phyloP scores from a whole-genome alignment of 2,797 vertebrate genomes.

The Lacerta agilis region DNA sequence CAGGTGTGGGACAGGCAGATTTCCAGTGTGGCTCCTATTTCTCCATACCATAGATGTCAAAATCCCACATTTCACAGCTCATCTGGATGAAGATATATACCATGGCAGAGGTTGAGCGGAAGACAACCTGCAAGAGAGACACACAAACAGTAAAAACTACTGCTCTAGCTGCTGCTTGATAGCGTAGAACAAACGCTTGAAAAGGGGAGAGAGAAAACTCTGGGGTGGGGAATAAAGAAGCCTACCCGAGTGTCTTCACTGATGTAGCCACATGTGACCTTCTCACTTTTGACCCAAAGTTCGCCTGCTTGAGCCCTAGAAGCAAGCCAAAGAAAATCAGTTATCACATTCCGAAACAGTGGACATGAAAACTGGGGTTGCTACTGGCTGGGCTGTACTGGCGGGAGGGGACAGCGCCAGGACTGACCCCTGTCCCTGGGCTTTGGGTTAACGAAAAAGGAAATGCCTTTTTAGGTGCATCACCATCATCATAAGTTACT shows the following conservation, averaged over 20 bases:
- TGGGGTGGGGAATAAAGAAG: background rate
- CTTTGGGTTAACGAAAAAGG: background rate
- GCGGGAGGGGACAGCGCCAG: background rate
- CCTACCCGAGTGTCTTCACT: slow-evolving; percentile 95
- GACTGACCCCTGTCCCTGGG: background rate
- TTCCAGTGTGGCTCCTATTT: background rate
- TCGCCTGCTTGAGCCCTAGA: slow-evolving; percentile 95
- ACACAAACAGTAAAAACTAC: background rate
- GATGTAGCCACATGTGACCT: slow-evolving; percentile 98
- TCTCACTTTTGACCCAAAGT: slow-evolving; percentile 97
- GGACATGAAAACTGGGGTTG: background rate
- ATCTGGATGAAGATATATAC: slow-evolving; percentile 99
- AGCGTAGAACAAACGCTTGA: too few relatives aligned
- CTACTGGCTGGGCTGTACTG: background rate
- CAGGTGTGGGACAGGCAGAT: background rate
- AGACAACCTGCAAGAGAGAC: slow-evolving; percentile 88
- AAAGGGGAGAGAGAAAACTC: background rate
- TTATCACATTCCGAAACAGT: background rate
- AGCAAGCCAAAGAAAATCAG: slow-evolving; percentile 27
- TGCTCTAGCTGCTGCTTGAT: too few relatives aligned
- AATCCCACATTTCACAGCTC: slow-evolving; percentile 99
- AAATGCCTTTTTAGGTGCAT: background rate
- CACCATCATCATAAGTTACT: too few relatives aligned
- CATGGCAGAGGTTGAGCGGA: slow-evolving; percentile 97
- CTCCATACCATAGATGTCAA: slow-evolving; percentile 94